Conservation (phyloP, 2,888 invertebrate genomes). For the Belgica antarctica region DNA sequence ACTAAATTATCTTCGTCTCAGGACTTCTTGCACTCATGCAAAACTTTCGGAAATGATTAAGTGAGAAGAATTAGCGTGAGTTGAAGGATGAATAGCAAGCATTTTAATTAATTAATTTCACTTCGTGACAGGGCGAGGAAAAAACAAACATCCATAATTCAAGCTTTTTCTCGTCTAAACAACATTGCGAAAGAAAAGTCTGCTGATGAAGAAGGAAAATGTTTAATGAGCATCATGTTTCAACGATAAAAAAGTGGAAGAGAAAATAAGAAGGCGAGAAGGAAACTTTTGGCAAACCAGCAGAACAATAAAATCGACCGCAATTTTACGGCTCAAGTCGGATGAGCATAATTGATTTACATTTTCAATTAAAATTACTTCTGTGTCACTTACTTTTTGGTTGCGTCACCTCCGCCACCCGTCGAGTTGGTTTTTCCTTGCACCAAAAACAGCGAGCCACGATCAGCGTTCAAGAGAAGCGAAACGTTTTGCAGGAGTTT, state of each 20-base stretch:
- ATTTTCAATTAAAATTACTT: neutral
- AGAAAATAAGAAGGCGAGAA: neutral
- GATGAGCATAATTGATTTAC: conserved; percentile 20
- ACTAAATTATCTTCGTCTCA: neutral
- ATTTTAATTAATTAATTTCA: conserved; percentile 27
- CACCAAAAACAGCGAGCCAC: conserved; percentile 88
- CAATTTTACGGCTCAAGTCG: conserved; percentile 10
- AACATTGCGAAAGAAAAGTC: neutral
- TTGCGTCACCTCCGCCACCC: conserved; percentile 53
- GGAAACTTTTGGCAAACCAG: conserved; percentile 32
- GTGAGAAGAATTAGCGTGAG: neutral
- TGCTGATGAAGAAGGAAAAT: conserved; percentile 3
- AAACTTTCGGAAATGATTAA: neutral
- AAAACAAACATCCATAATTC: conserved; percentile 22
- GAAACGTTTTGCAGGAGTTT: conserved; percentile 95
- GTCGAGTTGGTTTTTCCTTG: conserved; percentile 61
- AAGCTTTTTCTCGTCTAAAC: neutral
- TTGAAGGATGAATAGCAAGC: too few relatives aligned
- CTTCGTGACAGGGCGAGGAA: conserved; percentile 2
- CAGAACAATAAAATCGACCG: conserved; percentile 15
- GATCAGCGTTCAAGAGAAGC: conserved; percentile 84
- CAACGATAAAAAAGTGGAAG: neutral
- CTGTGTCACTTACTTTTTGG: conserved; percentile 53
- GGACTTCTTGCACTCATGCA: neutral
- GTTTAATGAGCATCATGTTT: conserved; percentile 34